Evolutionary conservation across 2,797 vertebrate genomes (phyloP).

Genomic region (Dendrocincla fuliginosa): DNA sequence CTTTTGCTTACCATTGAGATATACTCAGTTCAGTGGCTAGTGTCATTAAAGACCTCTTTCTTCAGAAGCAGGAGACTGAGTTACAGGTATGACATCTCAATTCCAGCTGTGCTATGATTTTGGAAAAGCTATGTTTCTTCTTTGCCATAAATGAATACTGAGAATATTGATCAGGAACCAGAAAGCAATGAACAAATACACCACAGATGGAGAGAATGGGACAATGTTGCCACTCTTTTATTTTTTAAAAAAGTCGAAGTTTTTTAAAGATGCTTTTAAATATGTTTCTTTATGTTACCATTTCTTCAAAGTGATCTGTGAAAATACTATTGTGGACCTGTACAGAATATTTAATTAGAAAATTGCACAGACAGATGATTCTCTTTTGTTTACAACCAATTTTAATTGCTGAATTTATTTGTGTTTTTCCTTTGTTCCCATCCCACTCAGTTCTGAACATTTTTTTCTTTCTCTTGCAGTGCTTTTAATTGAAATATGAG

Average conservation of each 20-base stretch:
- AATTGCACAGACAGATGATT: fast-evolving
- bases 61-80: neutral
- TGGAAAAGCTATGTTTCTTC: neutral
- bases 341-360: neutral
- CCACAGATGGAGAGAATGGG: neutral
- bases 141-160: neutral
- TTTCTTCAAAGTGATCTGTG: neutral
- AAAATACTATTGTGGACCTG: neutral
- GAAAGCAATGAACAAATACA: neutral
- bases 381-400: neutral
- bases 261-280: neutral
- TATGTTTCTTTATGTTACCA: neutral
- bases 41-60: neutral
- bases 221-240: neutral
- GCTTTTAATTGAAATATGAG: neutral
- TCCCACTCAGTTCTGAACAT: neutral
- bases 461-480: neutral
- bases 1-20: neutral
- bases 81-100: neutral
- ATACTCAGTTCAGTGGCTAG: neutral
- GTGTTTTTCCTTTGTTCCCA: neutral
- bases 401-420: neutral
- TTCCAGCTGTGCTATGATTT: neutral
- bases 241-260: neutral
- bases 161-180: neutral